Evolutionary conservation across 2,113 vertebrate genomes (phyloP).

Genomic region (Pheucticus melanocephalus): DNA sequence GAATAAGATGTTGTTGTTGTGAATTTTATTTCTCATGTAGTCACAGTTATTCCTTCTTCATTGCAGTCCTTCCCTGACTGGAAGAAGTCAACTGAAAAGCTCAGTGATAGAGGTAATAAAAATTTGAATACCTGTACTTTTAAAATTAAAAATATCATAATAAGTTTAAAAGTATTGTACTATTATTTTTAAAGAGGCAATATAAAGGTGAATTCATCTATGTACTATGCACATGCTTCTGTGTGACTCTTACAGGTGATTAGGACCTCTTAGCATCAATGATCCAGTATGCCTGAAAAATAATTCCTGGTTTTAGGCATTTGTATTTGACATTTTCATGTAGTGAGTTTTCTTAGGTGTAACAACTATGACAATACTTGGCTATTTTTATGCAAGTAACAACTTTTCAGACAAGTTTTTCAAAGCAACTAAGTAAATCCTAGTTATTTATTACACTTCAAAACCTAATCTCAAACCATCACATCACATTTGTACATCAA

Average conservation of each 20-base stretch:
- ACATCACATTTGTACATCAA: background rate
- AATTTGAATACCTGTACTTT: background rate
- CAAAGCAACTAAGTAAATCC: background rate
- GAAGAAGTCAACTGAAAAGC: constrained; percentile 49
- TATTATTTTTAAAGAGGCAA: background rate
- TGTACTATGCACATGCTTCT: background rate
- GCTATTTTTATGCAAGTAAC: background rate
- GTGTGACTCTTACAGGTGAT: background rate
- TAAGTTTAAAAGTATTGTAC: background rate
- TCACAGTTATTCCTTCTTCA: constrained; percentile 23
- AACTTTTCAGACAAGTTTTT: background rate
- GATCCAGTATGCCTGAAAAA: background rate
- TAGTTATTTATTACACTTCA: background rate
- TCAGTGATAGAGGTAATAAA: constrained; percentile 60
- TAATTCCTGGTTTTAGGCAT: background rate
- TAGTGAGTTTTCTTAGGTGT: background rate
- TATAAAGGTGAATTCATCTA: background rate
- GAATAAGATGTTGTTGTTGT: background rate
- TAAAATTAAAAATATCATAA: background rate
- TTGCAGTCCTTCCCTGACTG: constrained; percentile 78
- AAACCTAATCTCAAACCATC: background rate
- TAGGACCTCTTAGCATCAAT: background rate
- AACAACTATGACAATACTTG: background rate
- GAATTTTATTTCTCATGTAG: background rate
- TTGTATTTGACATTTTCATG: background rate